Percentiles rank a stretch among this genome's conserved stretches.
These are phyloP conservation scores for Archilochus colubris DNA, from an alignment of 2,113 vertebrate species.

Conservation along the genomic window DNA sequence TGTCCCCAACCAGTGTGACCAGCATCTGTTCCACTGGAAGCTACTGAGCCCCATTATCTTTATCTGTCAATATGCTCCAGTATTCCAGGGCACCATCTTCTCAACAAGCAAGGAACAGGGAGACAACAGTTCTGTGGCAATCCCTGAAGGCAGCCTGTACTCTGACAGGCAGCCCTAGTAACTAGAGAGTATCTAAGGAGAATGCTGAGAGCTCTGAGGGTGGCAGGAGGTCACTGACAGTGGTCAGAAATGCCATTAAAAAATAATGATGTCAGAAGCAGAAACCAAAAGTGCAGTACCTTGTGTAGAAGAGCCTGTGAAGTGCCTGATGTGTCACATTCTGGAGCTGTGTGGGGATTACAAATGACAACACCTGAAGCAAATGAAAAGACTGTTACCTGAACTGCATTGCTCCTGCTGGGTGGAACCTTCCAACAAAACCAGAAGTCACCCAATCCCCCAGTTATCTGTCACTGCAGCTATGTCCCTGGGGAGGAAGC, in stretches of 20 bases:
- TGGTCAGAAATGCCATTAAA: background rate
- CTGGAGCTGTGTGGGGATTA: slow-evolving; percentile 83
- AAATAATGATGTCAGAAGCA: background rate
- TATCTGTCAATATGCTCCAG: background rate
- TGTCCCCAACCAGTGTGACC: background rate
- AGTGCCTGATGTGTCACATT: slow-evolving; percentile 58
- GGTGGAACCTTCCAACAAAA: background rate
- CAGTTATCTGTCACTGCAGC: background rate
- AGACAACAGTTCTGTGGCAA: background rate
- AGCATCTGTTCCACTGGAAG: background rate
- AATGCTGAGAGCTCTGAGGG: background rate
- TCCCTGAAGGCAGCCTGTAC: background rate
- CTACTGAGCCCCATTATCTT: background rate
- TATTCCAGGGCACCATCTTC: background rate
- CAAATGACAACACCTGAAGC: slow-evolving; percentile 75
- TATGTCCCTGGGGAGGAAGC: accelerated
- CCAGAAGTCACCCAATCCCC: background rate
- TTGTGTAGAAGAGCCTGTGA: slow-evolving; percentile 86
- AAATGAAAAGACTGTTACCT: background rate
- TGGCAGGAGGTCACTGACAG: background rate
- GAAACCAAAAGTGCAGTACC: slow-evolving; percentile 68
- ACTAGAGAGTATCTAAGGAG: background rate
- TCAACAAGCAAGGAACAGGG: background rate
- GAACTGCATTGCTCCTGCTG: background rate
- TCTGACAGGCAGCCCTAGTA: background rate